phyloP scores from a whole-genome alignment of 2,113 vertebrate species.

The Bos indicus region DNA sequence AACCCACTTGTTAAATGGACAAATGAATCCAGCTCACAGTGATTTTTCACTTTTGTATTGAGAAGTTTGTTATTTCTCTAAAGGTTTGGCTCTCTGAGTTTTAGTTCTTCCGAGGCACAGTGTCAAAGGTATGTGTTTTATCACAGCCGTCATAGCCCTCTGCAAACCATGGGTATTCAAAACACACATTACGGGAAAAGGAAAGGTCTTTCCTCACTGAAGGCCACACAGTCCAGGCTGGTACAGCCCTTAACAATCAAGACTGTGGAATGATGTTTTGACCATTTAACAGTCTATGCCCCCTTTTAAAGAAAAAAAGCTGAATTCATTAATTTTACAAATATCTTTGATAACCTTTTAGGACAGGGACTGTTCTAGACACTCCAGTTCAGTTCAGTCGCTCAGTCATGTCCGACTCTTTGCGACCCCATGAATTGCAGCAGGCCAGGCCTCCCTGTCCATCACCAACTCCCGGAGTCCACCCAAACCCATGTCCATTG shows the following conservation, averaged over 20 bases:
- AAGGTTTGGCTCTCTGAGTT: neutral
- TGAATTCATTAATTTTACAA: neutral
- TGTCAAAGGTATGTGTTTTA: neutral
- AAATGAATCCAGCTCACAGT: neutral
- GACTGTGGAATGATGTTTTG: neutral
- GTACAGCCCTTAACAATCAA: neutral
- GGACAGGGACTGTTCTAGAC: neutral
- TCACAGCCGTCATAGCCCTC: neutral
- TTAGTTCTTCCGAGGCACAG: neutral
- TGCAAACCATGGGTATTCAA: neutral
- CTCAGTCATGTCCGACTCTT: neutral
- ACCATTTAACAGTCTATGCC: neutral
- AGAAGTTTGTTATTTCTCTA: neutral
- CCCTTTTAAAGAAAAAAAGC: neutral
- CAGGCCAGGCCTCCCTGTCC: neutral
- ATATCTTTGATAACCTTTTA: neutral
- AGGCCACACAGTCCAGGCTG: neutral
- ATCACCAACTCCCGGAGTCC: neutral
- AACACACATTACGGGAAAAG: neutral
- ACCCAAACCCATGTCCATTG: neutral
- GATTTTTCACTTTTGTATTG: neutral
- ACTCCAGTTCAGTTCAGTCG: neutral
- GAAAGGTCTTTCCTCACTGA: neutral
- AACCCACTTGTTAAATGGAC: neutral
- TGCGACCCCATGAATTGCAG: accelerated